Evolutionary conservation across 2,888 invertebrate species (phyloP), one percentile per base, ranked within the genome.

Genomic region (Sarcophaga carnaria): DNA sequence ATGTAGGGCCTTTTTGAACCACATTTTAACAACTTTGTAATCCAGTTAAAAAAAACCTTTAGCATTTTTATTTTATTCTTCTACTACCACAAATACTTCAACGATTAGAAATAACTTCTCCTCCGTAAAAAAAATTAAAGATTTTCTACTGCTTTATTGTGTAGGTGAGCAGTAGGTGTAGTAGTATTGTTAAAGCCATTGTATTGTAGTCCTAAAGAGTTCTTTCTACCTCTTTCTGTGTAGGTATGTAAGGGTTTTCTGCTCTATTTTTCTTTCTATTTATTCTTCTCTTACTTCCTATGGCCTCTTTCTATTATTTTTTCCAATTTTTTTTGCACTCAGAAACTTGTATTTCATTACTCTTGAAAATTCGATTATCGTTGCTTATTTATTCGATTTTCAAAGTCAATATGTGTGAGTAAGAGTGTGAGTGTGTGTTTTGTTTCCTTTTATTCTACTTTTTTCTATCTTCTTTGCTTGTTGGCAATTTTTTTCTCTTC

Each of bases 341-440:
- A 54, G 37, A 37, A 59, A 63, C 69, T 77, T 86, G 80, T 76
- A 80, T 83, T 86, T 63, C 62, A 64, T 69, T 86, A 77, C 69
- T 47, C 17, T 74, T 54, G 69, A 69, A 80, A 80, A 86, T 80
- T 83, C 77, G 71, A 80, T 76, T 83, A 76, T 77, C 71, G 25
- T 72, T 59, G 25, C n/a, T 69, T 27, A 45, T 79, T 71, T 71
- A 72, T 82, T 80, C 64, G 80, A 47, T 59, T 69, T 71, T 62
- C 4, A 49, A 75, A 64, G 67, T 72, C 64, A 64, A 22, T 75
- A 11, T 66, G 14, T 45, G 5, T 67, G 25, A 2, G 37, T 37
- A 37, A 54, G 37, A 20, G 3, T 70, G 49, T 64, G 20, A 64
- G 5, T 60, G 10, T 37, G 22, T 59, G 67, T n/a, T 45, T 63